Base-by-base conservation (phyloP, 2,113 vertebrate genomes). In the Pyrgilauda ruficollis region DNA sequence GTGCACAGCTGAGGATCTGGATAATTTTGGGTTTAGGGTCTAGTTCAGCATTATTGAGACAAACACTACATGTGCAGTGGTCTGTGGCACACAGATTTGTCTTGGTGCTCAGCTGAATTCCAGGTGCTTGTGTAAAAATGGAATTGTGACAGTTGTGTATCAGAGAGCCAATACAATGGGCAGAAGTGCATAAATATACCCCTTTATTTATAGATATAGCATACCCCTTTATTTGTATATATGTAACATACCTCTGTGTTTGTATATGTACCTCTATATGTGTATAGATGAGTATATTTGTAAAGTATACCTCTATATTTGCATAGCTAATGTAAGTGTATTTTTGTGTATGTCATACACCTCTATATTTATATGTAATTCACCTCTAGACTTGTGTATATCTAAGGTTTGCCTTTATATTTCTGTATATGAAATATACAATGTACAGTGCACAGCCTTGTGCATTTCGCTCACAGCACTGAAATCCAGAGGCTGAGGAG, bases 21-120 rank as follows among this genome's bases (percentile, higher is more conserved):
- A 2, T 10, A 4, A 6, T 68, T 66, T 35, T 5, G 33, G 20
- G 2, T 4, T 83, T 39, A 9, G 79, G 53, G 11, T 66, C 49
- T 26, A 2, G 7, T 49, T 83, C 41, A 83, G 7, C 8, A 1
- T 37, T 44, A 6, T 15, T 55, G 26, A 47, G 37, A 26, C 31
- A 31, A 52, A 14, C 22, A 37, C 39, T 17, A 1, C 3, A 0
- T 6, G 30, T 35, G 21, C 31, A 11, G 2, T 10, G 44, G 19
- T 31, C 44, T 0, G 3, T 28, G 59, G 55, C 27, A 27, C 68
- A 4, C 0, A 0, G 4, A 0, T 11, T 75, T 22, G 15, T 23
- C 7, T 17, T 1, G 58, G 49, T 23, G 76, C n/a, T 66, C 28
- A 35, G 46, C 35, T 49, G 61, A 20, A 16, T 21, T 84, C 6